Conservation (phyloP, 2,888 invertebrate species). For the Epistrophella euchroma region DNA sequence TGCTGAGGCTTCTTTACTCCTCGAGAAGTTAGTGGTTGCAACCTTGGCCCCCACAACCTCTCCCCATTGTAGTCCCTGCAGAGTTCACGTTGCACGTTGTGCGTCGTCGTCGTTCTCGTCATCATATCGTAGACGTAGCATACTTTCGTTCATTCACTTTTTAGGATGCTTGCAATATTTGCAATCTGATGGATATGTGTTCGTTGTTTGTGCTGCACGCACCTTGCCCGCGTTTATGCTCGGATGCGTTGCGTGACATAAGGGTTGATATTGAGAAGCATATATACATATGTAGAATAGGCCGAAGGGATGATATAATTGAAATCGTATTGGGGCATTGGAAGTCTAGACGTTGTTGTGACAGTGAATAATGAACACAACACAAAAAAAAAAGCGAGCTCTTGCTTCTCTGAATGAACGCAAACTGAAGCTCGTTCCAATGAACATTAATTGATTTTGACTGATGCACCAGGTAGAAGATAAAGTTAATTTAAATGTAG, state of each 20-base stretch:
- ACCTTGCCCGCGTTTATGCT: conserved; percentile 59
- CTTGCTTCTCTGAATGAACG: conserved; percentile 46
- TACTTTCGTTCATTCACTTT: conserved; percentile 45
- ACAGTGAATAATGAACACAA: conserved; percentile 50
- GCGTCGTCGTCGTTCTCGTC: conserved; percentile 22
- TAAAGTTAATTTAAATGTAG: conserved; percentile 37
- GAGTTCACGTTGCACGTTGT: conserved; percentile 38
- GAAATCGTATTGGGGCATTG: conserved; percentile 55
- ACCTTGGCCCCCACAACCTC: conserved; percentile 64
- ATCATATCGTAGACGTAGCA: conserved; percentile 18
- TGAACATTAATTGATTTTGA: conserved; percentile 63
- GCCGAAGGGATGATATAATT: conserved; percentile 64
- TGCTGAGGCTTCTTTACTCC: conserved; percentile 63
- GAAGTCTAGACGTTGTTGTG: conserved; percentile 70
- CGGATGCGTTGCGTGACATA: conserved; percentile 62
- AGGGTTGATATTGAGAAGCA: conserved; percentile 46
- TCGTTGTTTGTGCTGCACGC: conserved; percentile 27
- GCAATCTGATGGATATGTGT: conserved; percentile 33
- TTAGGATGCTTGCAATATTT: conserved; percentile 42
- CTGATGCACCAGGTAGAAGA: conserved; percentile 45
- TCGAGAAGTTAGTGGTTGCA: conserved; percentile 49
- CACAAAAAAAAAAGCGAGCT: conserved; percentile 29
- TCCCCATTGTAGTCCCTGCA: not conserved
- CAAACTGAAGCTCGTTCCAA: conserved; percentile 46
- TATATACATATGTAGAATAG: not conserved